Evolutionary conservation across 2,888 invertebrate genomes (phyloP), one percentile per base, ranked within the genome.

Genomic region (Charanyca ferruginea): DNA sequence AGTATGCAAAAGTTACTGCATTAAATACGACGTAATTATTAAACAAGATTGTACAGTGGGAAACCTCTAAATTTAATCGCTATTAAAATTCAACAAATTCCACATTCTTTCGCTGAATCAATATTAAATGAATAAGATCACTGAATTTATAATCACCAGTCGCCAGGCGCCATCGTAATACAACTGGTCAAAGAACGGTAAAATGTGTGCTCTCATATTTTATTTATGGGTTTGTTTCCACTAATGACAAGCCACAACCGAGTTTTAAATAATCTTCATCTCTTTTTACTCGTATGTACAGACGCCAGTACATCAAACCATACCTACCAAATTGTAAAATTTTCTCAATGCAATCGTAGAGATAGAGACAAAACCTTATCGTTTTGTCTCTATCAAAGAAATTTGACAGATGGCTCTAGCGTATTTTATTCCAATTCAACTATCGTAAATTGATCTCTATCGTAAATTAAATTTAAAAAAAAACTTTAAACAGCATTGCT

Each of bases 131-230:
- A 49, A 32, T 13, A 41, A 28, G 41, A 23, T 18, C 6, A 32
- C 7, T 45, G 7, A 42, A 57, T 70, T 1, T 22, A 57, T 48
- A 20, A 35, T n/a, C 5, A 42, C 18, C 32, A 8, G 51, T 7
- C 11, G 6, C 9, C 28, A 28, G 28, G 38, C 45, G 25, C 41
- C 35, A n/a, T 35, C 32, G 49, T 22, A 32, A 47, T 42, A 25
- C 38, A 66, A 44, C 47, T 54, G 49, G 32, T 49, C 25, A 5
- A 35, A 49, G 38, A 25, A 66, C 59, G 22, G 53, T 72, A 16
- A 45, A 65, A 32, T 49, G 13, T 20, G 48, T 59, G 32, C 38
- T 53, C 18, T 13, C 11, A 28, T 28, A 32, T 38, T 38, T 38
- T 16, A 38, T 5, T 18, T 41, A 1, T 49, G 23, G 3, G 54